Base-by-base conservation (phyloP, 2,797 vertebrate genomes). In the Sebastes alutus region DNA sequence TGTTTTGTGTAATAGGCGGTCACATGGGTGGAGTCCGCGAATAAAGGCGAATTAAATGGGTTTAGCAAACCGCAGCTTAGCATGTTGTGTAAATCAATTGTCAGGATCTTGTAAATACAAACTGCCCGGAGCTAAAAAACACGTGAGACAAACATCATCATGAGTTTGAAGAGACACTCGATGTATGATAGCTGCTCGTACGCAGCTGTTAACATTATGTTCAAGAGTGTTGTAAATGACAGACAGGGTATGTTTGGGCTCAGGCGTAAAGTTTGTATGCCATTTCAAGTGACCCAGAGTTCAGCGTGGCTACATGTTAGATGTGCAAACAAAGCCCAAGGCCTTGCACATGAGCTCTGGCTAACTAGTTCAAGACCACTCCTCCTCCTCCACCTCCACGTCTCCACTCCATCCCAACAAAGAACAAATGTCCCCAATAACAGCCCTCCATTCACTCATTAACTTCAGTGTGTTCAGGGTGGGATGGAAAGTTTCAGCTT, bases 241-340 rank as follows among this genome's bases (percentile, higher is more conserved):
- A 14, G 42, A 62, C 14, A 12, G 25, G 80, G 69, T 33, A 22
- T 38, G 33, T 75, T 60, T 8, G 22, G 27, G 20, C 66, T 72
- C 56, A 46, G 59, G 75, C 11, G 2, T 16, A 22, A 9, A 11
- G n/a, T 27, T 8, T 59, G 38, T 6, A 10, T 42, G 60, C 22
- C 35, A 38, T 27, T 42, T 22, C 1, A 12, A 60, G 23, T 63
- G 60, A 83, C 65, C 25, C 54, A 13, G 70, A 58, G 83, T 84
- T 86, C 80, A 89, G 62, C 2, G 27, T 54, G 52, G 74, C 20
- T 55, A 5, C 25, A 12, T 87, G 89, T 89, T 89, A 20, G 73
- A 66, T 78, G 83, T 87, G 85, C 88, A 95, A 93, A 94, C 91
- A 94, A 71, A 86, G 76, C 82, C 77, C 90, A 91, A 93, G 91